Conservation (phyloP, 2,113 vertebrate genomes). For the Petromus typicus region DNA sequence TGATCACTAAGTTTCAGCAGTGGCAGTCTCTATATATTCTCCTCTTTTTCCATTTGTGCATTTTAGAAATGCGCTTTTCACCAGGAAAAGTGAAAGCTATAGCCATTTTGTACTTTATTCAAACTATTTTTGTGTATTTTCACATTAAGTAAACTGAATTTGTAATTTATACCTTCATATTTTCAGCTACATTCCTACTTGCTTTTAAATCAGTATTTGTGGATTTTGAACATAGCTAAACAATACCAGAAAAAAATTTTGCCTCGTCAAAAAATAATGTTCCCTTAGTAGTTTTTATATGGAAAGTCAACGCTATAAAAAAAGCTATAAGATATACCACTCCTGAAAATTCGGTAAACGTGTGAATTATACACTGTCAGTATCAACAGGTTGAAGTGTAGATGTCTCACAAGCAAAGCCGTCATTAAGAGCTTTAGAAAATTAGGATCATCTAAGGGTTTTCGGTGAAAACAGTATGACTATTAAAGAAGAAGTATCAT, state of each 20-base stretch:
- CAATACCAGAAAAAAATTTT: conserved; percentile 33
- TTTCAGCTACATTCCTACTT: conserved; percentile 45
- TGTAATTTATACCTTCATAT: conserved; percentile 15
- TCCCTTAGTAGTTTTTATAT: conserved; percentile 43
- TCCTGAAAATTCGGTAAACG: conserved; percentile 51
- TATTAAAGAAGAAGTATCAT: neutral
- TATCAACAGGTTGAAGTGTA: conserved; percentile 1
- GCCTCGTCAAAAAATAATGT: conserved; percentile 24
- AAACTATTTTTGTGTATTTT: conserved; percentile 16
- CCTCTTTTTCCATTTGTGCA: neutral
- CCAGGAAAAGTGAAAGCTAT: neutral
- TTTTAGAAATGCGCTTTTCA: neutral
- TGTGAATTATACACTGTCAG: conserved; percentile 40
- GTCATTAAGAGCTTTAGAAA: neutral
- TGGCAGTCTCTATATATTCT: neutral
- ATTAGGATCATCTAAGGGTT: conserved; percentile 17
- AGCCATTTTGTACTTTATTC: neutral
- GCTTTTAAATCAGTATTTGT: conserved; percentile 50
- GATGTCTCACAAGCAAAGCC: neutral
- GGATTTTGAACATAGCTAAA: conserved; percentile 41
- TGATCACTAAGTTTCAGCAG: neutral
- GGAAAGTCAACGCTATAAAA: neutral
- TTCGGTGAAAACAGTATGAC: conserved; percentile 25
- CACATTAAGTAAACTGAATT: conserved; percentile 31
- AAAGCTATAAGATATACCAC: neutral